Percentiles rank a stretch among this genome's conserved stretches.
Evolutionary conservation across 2,113 vertebrate species (phyloP).

Genomic region (Sciurus niger): DNA sequence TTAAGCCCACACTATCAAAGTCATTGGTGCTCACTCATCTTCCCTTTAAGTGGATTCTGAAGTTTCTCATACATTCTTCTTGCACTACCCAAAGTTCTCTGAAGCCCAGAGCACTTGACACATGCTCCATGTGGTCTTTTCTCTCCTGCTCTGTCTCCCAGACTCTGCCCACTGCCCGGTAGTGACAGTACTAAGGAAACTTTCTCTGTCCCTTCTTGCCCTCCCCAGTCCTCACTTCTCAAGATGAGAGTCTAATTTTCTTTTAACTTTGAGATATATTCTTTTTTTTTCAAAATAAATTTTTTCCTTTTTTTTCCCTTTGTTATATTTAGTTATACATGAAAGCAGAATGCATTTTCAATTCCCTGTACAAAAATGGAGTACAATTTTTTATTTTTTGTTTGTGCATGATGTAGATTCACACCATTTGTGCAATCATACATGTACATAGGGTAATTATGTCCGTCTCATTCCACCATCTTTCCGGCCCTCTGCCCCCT

Average conservation of each 20-base stretch:
- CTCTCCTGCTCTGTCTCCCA: neutral
- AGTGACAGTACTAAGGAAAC: neutral
- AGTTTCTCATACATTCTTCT: neutral
- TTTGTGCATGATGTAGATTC: too few relatives aligned
- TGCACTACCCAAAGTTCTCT: neutral
- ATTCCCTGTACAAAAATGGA: too few relatives aligned
- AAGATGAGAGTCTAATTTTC: neutral
- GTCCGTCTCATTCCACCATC: too few relatives aligned
- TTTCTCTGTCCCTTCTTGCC: neutral
- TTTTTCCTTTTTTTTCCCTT: too few relatives aligned
- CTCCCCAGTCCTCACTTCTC: neutral
- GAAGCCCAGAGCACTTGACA: neutral
- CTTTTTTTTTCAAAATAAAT: neutral
- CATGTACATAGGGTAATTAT: too few relatives aligned
- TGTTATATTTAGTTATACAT: too few relatives aligned
- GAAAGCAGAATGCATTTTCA: too few relatives aligned
- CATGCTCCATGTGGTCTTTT: neutral
- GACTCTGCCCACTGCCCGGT: neutral
- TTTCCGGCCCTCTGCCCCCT: too few relatives aligned
- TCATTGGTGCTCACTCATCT: neutral
- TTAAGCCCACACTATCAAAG: neutral
- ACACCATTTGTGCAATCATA: too few relatives aligned
- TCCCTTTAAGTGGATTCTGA: neutral
- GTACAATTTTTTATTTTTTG: too few relatives aligned
- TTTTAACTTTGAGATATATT: neutral